Base-by-base conservation (phyloP, 2,888 invertebrate species). In the Drosophila sordidapex region DNA sequence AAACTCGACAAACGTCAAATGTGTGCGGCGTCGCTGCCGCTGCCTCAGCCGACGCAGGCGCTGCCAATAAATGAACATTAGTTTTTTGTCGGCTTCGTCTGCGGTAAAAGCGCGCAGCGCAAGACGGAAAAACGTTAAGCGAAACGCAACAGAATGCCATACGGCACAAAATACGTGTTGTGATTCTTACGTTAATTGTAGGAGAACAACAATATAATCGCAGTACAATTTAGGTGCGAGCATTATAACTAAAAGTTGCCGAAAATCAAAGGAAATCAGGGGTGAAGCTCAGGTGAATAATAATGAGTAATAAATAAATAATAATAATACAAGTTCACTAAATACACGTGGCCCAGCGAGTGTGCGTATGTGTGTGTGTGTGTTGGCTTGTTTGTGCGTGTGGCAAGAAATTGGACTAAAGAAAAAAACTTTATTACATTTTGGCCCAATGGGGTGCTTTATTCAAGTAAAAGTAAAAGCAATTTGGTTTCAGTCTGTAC, bases 401-500 rank as follows among this genome's bases (percentile, higher is more conserved):
- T 53, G 71, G 57, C 52, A 71, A 66, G 70, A 71, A 73, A 54
- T 62, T 38, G 74, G 60, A 33, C 65, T 49, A 60, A 57, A 66
- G 40, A 75, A 64, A 13, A 57, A 61, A 79, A 78, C 56, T 64
- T 78, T 72, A 80, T 78, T 80, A 73, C 59, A 56, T 62, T 62
- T 80, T 61, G 63, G 36, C 52, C 52, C 64, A 60, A 46, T 53
- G 54, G 71, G 67, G 79, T 38, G 79, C 67, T 36, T 33, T 62
- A 63, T 48, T 53, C 53, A 43, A 68, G 70, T 74, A 74, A 70
- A 76, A 79, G 73, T 79, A 81, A 81, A 67, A 74, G 81, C 74
- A 76, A 79, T 81, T 79, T 74, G 43, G 61, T 29, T 52, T 68
- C 43, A 65, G 57, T 68, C 58, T 25, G 36, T 21, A 48, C 40